Percentiles rank a stretch among this genome's conserved stretches.
These are phyloP conservation scores for Procambarus virginalis DNA, from an alignment of 1,140 invertebrate species.

Conservation along the genomic window DNA sequence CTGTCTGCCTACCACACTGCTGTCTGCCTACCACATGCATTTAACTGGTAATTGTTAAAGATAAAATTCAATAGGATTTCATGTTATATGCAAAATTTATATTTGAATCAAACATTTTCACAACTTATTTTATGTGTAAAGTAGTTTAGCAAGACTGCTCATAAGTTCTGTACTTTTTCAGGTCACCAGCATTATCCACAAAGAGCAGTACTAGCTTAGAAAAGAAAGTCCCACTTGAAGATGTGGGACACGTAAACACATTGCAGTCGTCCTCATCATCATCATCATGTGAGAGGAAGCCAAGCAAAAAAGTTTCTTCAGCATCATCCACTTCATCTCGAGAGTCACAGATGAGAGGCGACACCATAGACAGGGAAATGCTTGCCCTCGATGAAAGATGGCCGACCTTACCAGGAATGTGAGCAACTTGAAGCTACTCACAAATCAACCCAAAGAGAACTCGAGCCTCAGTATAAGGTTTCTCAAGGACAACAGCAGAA, in stretches of 20 bases:
- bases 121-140: too few species aligned
- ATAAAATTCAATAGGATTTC: too few species aligned
- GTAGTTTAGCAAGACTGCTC: too few species aligned
- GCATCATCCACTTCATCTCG: constrained; percentile 51
- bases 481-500: constrained; percentile 72
- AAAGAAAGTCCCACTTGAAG: constrained; percentile 38
- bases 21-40: too few species aligned
- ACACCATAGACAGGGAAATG: constrained; percentile 76
- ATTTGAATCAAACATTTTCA: too few species aligned
- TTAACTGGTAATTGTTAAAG: too few species aligned
- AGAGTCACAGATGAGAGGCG: constrained; percentile 31
- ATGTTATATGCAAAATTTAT: too few species aligned
- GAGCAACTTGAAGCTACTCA: constrained; percentile 73
- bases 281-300: constrained; percentile 51
- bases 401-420: constrained; percentile 78
- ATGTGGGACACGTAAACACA: not conserved
- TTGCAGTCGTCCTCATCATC: constrained; percentile 43
- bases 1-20: too few species aligned
- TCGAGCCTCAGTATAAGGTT: constrained; percentile 68
- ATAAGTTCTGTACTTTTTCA: not conserved
- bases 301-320: constrained; percentile 47
- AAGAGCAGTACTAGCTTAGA: constrained; percentile 29
- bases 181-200: constrained; percentile 39
- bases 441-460: constrained; percentile 55
- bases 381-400: constrained; percentile 77